These are phyloP conservation scores for Notolepis coatsorum DNA, from an alignment of 2,797 vertebrate species.

Conservation along the genomic window DNA sequence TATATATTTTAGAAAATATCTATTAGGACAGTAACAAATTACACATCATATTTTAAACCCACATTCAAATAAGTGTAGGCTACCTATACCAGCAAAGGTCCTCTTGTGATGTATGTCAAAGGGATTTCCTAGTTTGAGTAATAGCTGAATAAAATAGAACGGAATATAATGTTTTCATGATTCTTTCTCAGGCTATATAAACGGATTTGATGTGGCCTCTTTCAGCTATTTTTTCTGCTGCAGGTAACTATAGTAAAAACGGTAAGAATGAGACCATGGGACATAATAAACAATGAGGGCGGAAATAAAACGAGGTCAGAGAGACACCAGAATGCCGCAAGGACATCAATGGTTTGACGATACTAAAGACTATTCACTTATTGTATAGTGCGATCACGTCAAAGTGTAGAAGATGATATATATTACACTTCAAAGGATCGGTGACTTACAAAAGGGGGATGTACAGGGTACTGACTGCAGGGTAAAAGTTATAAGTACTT, in stretches of 20 bases:
- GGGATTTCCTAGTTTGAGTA: constrained; percentile 70
- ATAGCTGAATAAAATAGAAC: constrained; percentile 61
- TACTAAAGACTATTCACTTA: constrained; percentile 4
- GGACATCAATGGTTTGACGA: constrained; percentile 23
- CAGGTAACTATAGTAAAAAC: constrained; percentile 60
- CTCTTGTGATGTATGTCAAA: constrained; percentile 28
- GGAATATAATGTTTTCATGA: constrained; percentile 44
- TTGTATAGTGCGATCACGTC: background rate
- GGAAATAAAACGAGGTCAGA: constrained; percentile 74
- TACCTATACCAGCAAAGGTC: background rate
- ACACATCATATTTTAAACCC: background rate
- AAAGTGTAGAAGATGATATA: constrained; percentile 19
- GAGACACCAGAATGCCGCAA: constrained; percentile 38
- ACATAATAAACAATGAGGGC: constrained; percentile 34
- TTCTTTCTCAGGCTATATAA: constrained; percentile 27
- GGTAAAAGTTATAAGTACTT: too few species aligned
- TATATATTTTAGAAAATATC: too few species aligned
- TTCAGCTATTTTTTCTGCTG: constrained; percentile 50
- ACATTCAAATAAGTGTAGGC: constrained; percentile 30
- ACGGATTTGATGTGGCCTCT: constrained; percentile 12
- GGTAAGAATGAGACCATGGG: constrained; percentile 63
- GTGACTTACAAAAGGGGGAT: constrained; percentile 15
- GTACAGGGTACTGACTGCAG: background rate
- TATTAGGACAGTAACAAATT: too few species aligned
- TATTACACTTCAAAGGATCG: constrained; percentile 20